Percentiles rank a stretch among this genome's conserved stretches.
Evolutionary conservation across 2,797 vertebrate species (phyloP).

Genomic region (Hypotaenidia okinawae): DNA sequence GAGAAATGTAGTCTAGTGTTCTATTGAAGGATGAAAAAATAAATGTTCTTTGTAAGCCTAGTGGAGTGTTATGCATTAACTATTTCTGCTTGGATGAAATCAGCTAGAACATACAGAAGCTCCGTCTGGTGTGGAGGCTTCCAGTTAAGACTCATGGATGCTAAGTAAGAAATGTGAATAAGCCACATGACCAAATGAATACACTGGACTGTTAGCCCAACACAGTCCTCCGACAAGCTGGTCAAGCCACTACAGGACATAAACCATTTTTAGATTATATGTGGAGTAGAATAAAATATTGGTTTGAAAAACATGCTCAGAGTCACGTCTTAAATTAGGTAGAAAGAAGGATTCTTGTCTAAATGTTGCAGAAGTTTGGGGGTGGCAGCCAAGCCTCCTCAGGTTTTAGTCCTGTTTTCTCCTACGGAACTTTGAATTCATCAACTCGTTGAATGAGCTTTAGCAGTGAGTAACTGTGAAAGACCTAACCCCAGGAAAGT

Average conservation of each 20-base stretch:
- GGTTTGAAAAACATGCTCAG: not conserved
- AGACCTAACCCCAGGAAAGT: not conserved
- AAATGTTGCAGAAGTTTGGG: not conserved
- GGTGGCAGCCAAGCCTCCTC: not conserved
- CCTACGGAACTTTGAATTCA: not conserved
- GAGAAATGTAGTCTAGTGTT: not conserved
- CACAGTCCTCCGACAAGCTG: not conserved
- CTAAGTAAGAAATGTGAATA: not conserved
- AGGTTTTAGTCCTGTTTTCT: conserved; percentile 26
- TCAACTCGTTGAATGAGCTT: not conserved
- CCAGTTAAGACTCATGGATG: not conserved
- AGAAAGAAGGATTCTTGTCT: not conserved
- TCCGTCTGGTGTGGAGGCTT: not conserved
- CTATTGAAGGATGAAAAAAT: not conserved
- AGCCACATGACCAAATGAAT: not conserved
- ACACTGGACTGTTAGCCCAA: not conserved
- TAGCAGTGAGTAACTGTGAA: not conserved
- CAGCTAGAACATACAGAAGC: not conserved
- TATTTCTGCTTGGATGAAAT: not conserved
- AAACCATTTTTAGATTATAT: not conserved
- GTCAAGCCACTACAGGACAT: not conserved
- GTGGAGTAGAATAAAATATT: not conserved
- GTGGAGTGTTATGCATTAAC: not conserved
- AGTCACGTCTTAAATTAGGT: not conserved
- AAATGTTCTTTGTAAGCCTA: not conserved